phyloP scores from a whole-genome alignment of 2,113 vertebrate genomes.

The Ibidorhyncha struthersii region DNA sequence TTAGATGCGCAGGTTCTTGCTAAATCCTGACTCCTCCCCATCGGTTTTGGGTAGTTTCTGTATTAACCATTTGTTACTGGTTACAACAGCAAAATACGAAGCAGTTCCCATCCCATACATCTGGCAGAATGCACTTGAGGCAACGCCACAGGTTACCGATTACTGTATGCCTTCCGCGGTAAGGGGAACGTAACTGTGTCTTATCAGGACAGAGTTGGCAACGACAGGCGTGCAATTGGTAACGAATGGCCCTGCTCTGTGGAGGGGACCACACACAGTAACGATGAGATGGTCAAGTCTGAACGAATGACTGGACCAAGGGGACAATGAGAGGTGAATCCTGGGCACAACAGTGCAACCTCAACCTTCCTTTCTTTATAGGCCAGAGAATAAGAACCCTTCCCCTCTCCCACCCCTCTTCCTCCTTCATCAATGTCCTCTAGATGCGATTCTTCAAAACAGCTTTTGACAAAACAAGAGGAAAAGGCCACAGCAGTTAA shows the following conservation, averaged over 20 bases:
- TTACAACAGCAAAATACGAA: background rate
- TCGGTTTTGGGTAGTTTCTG: background rate
- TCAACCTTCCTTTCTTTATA: background rate
- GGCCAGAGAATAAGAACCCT: background rate
- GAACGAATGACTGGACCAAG: background rate
- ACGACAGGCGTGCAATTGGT: background rate
- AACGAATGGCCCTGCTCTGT: background rate
- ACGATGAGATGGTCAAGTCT: background rate
- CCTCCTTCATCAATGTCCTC: constrained; percentile 22
- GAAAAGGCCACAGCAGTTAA: constrained; percentile 65
- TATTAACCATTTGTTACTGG: background rate
- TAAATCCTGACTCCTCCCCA: background rate
- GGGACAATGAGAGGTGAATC: background rate
- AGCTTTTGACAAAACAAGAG: constrained; percentile 43
- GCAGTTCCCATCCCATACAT: background rate
- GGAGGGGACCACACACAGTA: background rate
- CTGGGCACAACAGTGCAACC: background rate
- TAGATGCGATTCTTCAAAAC: constrained; percentile 20
- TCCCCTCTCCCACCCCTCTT: background rate
- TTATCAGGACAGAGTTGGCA: background rate
- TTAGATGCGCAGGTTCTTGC: background rate
- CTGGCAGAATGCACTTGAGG: background rate
- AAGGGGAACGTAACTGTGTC: background rate
- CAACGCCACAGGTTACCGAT: background rate
- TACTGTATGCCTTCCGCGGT: background rate